Percentiles rank a stretch among this genome's conserved stretches.
phyloP scores from a whole-genome alignment of 2,113 vertebrate genomes.

The Guaruba guarouba region DNA sequence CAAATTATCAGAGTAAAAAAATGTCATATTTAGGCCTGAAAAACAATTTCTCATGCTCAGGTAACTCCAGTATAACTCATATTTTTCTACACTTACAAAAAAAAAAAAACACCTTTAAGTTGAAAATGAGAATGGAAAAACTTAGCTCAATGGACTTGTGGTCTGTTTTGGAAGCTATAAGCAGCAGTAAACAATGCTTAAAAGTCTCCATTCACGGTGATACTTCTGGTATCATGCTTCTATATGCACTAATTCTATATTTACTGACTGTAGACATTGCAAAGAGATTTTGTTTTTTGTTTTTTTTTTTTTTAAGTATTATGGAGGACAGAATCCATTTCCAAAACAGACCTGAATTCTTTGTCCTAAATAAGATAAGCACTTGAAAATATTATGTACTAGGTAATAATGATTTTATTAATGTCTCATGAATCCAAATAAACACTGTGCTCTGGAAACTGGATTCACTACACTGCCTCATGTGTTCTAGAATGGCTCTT shows the following conservation, averaged over 20 bases:
- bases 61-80: not conserved
- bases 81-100: not conserved
- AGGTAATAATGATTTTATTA: not conserved
- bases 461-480: not conserved
- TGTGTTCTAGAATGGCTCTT: not conserved
- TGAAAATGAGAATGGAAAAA: not conserved
- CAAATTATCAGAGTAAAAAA: not conserved
- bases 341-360: not conserved
- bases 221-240: not conserved
- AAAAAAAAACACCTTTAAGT: not conserved
- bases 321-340: not conserved
- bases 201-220: not conserved
- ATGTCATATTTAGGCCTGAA: not conserved
- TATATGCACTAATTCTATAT: not conserved
- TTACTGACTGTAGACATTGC: not conserved
- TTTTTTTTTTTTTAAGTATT: not conserved
- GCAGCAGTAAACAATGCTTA: not conserved
- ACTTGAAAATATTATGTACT: not conserved
- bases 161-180: not conserved
- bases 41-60: not conserved
- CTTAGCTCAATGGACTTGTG: not conserved
- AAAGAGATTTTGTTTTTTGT: not conserved
- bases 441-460: not conserved
- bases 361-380: not conserved
- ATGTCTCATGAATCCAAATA: not conserved